These are phyloP conservation scores for Pachyrhynchus sulphureomaculatus DNA, from an alignment of 1,140 invertebrate species.

Conservation along the genomic window DNA sequence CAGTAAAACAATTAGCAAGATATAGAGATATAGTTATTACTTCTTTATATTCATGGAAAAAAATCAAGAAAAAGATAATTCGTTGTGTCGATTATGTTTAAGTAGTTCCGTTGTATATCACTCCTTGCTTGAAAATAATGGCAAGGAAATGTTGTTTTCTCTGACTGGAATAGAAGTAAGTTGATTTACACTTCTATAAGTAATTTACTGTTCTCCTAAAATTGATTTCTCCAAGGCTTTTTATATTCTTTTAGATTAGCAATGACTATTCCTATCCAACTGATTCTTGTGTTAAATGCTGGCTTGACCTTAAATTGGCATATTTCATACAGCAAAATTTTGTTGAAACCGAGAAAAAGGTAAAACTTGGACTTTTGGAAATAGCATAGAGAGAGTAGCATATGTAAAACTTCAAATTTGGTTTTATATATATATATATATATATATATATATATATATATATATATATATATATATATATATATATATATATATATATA, in stretches of 20 bases:
- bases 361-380: no score
- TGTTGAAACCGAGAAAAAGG: constrained; percentile 10
- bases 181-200: neutral
- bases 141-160: constrained; percentile 20
- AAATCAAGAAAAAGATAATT: neutral
- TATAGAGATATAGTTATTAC: neutral
- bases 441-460: no score
- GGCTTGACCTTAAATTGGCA: constrained; percentile 28
- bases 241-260: neutral
- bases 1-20: neutral
- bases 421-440: no score
- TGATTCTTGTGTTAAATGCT: constrained; percentile 28
- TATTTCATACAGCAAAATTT: constrained; percentile 24
- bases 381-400: no score
- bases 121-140: constrained; percentile 24
- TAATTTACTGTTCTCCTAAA: neutral
- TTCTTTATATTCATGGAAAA: constrained; percentile 3
- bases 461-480: no score
- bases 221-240: neutral
- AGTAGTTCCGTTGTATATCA: constrained; percentile 12
- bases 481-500: no score
- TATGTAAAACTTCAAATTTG: no score
- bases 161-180: constrained; percentile 20
- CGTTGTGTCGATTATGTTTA: constrained; percentile 23
- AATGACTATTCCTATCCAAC: constrained; percentile 4